Conservation (phyloP, 92 coral and sea anemone species). For the Galaxea fascicularis region DNA sequence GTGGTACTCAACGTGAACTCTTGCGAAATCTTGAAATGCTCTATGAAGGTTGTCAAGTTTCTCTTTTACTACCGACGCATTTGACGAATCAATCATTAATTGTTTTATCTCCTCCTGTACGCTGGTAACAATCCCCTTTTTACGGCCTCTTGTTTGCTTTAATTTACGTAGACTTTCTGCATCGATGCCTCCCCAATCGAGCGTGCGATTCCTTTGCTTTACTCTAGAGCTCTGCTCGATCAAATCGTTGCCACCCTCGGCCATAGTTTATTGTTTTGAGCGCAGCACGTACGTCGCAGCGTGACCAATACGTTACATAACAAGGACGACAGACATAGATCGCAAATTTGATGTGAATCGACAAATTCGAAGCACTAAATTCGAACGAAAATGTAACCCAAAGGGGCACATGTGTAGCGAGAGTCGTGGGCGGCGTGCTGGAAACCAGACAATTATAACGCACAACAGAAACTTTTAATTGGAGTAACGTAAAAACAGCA, state of each 20-base stretch:
- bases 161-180: slow-evolving; percentile 34
- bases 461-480: too few species aligned
- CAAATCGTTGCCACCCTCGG: slow-evolving; percentile 4
- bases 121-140: slow-evolving; percentile 32
- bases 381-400: too few species aligned
- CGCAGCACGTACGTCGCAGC: background rate
- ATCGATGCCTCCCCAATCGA: slow-evolving; percentile 30
- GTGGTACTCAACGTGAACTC: slow-evolving; percentile 33
- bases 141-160: slow-evolving; percentile 42
- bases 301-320: slow-evolving; percentile 16
- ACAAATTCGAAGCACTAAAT: too few species aligned
- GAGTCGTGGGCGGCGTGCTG: too few species aligned
- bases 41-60: slow-evolving; percentile 13
- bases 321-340: slow-evolving; percentile 1
- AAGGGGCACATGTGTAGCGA: too few species aligned
- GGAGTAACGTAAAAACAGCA: too few species aligned
- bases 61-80: slow-evolving; percentile 1
- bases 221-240: background rate
- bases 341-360: too few species aligned
- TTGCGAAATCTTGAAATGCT: slow-evolving; percentile 19
- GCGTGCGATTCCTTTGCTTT: slow-evolving; percentile 21
- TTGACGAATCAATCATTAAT: background rate
- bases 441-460: too few species aligned
- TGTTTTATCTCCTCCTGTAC: slow-evolving; percentile 11
- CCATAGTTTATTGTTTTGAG: background rate